Base-by-base conservation (phyloP, 2,888 invertebrate genomes). In the Bugulina stolonifera region DNA sequence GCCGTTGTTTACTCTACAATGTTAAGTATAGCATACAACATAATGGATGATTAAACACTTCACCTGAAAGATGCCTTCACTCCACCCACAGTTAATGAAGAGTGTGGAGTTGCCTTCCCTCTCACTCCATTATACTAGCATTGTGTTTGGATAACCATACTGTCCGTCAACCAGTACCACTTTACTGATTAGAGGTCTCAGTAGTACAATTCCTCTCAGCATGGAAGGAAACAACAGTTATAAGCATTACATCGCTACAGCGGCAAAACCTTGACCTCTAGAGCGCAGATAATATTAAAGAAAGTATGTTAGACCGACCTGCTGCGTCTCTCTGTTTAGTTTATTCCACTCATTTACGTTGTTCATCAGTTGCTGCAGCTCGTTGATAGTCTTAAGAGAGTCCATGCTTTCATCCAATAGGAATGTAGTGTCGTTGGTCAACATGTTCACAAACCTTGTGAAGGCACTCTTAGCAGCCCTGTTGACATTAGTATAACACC, bases 341-440 rank as follows among this genome's bases (percentile, higher is more conserved):
- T 88, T 87, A 43, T 87, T 85, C 91, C 92, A 93, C 74, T 87
- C 88, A 64, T 83, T 86, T 35, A 87, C 86, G 79, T 90, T 90
- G 71, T 90, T 89, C 88, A 92, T 91, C 70, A 92, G 84, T 77
- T 91, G 93, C 84, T 97, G 98, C 27, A 94, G 91, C 78, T 89
- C 89, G 77, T 89, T 88, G 75, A 89, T 89, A 72, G 87, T 79
- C 79, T 88, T 88, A 76, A 98, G 87, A 79, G 93, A 93, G 86
- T 95, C 92, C 71, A 95, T 85, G 82, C 95, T 95, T 85, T 99
- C 99, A 83, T 99, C 99, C 76, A 97, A 87, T 73, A 97, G 87
- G 86, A 95, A 97, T 72, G 96, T 97, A 29, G 95, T 97, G 84
- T 97, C 97, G 82, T 97, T 97, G 93, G 97, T 97, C 77, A 97